Percentiles rank a stretch among this genome's conserved stretches.
Conservation (phyloP, 2,113 vertebrate genomes). For the Anolis sagrei region DNA sequence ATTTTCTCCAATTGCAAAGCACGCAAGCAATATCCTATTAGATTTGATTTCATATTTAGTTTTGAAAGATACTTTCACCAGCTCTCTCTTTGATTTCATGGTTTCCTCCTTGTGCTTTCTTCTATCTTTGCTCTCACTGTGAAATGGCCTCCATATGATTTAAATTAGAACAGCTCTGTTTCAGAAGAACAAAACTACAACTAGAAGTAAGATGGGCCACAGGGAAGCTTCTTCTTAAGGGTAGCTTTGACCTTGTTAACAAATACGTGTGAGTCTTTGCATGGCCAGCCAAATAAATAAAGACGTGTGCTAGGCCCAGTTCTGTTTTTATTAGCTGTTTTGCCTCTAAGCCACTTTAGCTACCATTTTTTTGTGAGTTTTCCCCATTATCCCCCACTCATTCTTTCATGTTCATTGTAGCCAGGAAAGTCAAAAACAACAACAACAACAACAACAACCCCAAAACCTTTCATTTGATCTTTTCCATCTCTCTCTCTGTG, state of each 20-base stretch:
- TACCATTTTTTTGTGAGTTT: constrained; percentile 46
- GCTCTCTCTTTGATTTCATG: constrained; percentile 41
- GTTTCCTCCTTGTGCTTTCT: constrained; percentile 66
- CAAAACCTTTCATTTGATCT: constrained; percentile 61
- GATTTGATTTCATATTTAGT: constrained; percentile 18
- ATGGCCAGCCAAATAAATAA: constrained; percentile 50
- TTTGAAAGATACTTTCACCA: constrained; percentile 10
- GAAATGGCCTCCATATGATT: constrained; percentile 68
- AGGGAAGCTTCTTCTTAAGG: constrained; percentile 44
- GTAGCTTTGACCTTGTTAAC: constrained; percentile 60
- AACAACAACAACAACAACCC: too few species aligned
- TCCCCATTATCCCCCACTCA: constrained; percentile 20
- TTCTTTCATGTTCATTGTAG: constrained; percentile 52
- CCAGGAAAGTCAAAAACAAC: constrained; percentile 30
- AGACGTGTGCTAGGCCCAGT: constrained; percentile 37
- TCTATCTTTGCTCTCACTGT: constrained; percentile 64
- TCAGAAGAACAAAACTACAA: constrained; percentile 61
- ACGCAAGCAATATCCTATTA: background rate
- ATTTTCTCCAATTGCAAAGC: background rate
- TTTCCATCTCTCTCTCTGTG: constrained; percentile 25
- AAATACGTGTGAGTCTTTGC: constrained; percentile 67
- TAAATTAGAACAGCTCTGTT: constrained; percentile 65
- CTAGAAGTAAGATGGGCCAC: constrained; percentile 35
- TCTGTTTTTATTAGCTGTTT: constrained; percentile 33
- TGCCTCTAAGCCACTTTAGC: constrained; percentile 34